Evolutionary conservation across 2,113 vertebrate species (phyloP), one percentile per base, ranked within the genome.

Genomic region (Tachuris rubrigastra): DNA sequence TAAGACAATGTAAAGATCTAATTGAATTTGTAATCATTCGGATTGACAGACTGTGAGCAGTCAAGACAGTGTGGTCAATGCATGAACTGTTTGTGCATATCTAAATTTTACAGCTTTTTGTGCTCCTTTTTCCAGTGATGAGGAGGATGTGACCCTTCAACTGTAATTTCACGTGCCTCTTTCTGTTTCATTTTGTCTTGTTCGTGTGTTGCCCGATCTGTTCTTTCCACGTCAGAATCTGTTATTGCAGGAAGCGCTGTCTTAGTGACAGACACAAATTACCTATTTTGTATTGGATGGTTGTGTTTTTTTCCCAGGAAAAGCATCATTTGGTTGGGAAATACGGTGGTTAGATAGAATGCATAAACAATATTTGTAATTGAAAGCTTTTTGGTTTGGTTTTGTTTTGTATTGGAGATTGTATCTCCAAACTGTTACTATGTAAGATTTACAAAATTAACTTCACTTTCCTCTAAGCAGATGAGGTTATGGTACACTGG

Each of bases 1-100:
- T 58, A 95, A 63, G 42, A 47, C 59, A 94, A 25, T 92, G 62
- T 92, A 97, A 96, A 6, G 5, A 73, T 84, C 56, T 92, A 97
- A 53, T 22, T 55, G 44, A 81, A 41, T 37, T 79, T 69, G n/a
- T 71, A 65, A 41, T 81, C 7, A 22, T 82, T 77, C 60, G 89
- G 52, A 47, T 50, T 55, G 71, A 39, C 67, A 81, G 76, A 33
- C 27, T 30, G 33, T 49, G 47, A 91, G 65, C 50, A 72, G 83
- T 92, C 42, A 65, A 14, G 42, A 58, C 58, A 73, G 27, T 42
- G 8, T 44, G 39, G 59, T 78, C 68, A 67, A 23, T 53, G 41
- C 39, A 89, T 56, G 49, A 84, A 33, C 0, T 5, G 31, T 58
- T 87, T 35, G 13, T 66, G 60, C n/a, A 20, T 81, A 58, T 78